Evolutionary conservation across 2,113 vertebrate species (phyloP), one percentile per base, ranked within the genome.

Genomic region (Eidolon helvum): DNA sequence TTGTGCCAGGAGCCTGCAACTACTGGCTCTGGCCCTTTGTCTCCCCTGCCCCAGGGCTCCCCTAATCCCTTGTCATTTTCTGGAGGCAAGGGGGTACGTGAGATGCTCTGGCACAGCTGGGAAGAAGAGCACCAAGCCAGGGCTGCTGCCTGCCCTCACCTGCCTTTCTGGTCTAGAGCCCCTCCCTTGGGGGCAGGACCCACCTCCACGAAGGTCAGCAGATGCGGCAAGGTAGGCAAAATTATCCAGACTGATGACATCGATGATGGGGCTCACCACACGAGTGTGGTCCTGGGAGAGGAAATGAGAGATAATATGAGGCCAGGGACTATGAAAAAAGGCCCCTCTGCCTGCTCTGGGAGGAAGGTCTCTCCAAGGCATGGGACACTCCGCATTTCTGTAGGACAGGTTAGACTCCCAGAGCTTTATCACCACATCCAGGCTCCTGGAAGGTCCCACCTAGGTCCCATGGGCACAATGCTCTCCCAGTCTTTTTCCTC

Each of bases 231-330:
- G 98, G 98, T 99, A 99, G 93, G 99, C 99, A 88, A 99, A 99
- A 98, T 99, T 99, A 96, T 99, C 99, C 98, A 99, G 98, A 97
- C 99, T 99, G 99, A 99, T 99, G 98, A 99, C 99, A n/a, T 99
- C 99, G 1, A 99, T 99, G 98, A 99, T 99, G 94, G 99, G 99
- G 98, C 99, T 99, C 97, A 99, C 99, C 68, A 99, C 99, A 2
- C 99, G 99, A 0, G 99, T 99, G 94, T 99, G 99, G 98, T 99
- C 99, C 99, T 99, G 98, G 96, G 53, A 89, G 68, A 88, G 69
- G 92, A 84, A 72, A 94, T 2, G 66, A 0, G 12, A 85, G 8
- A 93, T 19, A 68, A 69, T 0, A 8, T 88, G 57, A 72, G 11
- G 53, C 11, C 75, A 79, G 74, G 38, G 59, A 68, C 30, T 50